Evolutionary conservation across 2,797 vertebrate genomes (phyloP), one percentile per base, ranked within the genome.

Genomic region (Anabas testudineus): DNA sequence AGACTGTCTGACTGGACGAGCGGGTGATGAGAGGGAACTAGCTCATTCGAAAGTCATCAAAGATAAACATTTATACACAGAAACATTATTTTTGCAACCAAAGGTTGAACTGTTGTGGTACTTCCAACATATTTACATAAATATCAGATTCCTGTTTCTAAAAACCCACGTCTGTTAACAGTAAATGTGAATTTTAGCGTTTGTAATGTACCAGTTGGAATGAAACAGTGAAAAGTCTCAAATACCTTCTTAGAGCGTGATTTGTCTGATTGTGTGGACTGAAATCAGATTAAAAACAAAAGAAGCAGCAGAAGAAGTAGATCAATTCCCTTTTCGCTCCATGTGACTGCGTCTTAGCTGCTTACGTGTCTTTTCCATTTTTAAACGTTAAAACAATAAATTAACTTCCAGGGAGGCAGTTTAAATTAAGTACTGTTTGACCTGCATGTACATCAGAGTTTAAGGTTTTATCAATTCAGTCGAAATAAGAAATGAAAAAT

Each of bases 1-100:
- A 72, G 77, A 63, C 59, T 26, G 54, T 67, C 68, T 74, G 81
- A 84, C 71, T 78, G 76, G 78, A 76, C 55, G 54, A 57, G 60
- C 64, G 22, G 26, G n/a, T 37, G 4, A 15, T 16, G 48, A 32
- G 47, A 8, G 24, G 30, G 18, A n/a, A 21, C 32, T 19, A 10
- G 18, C n/a, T 51, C 34, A 15, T 8, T 55, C 42, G 32, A 10
- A 41, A 8, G 14, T 19, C 16, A 18, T 22, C 4, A 55, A 1
- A 46, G 12, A 60, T 36, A 24, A 18, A 19, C 26, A 32, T 57
- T 22, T 41, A 34, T 8, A 34, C 41, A 66, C 36, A 55, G 21
- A 58, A 24, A 46, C 36, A 9, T 18, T 10, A 10, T 15, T 32
- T 37, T 49, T 57, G 54, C 22, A 9, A 9, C 32, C 32, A 47